phyloP scores from a whole-genome alignment of 2,797 vertebrate genomes.

The Coluber constrictor region DNA sequence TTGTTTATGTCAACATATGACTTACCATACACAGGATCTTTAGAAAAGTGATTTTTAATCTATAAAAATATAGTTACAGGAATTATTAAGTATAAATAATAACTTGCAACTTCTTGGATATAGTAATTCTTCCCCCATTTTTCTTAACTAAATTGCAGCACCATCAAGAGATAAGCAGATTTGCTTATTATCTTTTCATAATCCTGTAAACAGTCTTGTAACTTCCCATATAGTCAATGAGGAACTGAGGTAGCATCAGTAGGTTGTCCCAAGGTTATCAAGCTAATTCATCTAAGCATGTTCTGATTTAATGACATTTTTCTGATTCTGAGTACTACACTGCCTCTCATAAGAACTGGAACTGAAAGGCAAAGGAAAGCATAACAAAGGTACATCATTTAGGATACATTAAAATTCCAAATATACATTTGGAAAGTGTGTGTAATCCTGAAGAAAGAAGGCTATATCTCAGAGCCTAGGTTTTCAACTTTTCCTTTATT shows the following conservation, averaged over 20 bases:
- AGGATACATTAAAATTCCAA: background rate
- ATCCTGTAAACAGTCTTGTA: background rate
- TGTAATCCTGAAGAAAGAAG: background rate
- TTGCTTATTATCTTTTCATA: background rate
- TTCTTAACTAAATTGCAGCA: background rate
- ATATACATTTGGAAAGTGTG: background rate
- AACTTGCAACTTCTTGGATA: background rate
- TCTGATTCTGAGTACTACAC: background rate
- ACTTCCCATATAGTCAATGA: background rate
- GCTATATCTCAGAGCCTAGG: background rate
- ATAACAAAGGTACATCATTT: background rate
- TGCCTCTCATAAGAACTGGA: background rate
- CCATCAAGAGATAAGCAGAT: background rate
- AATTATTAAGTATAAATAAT: background rate
- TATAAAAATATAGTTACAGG: background rate
- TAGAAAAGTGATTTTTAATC: background rate
- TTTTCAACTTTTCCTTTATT: slow-evolving; percentile 2
- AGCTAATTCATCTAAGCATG: background rate
- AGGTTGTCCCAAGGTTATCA: background rate
- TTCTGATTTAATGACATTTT: background rate
- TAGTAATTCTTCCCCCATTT: background rate
- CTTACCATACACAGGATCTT: background rate
- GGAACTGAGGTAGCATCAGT: too few relatives aligned
- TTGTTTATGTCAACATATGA: background rate
- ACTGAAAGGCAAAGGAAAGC: background rate